Evolutionary conservation across 2,113 vertebrate species (phyloP).

Genomic region (Genyomyrus donnyi): DNA sequence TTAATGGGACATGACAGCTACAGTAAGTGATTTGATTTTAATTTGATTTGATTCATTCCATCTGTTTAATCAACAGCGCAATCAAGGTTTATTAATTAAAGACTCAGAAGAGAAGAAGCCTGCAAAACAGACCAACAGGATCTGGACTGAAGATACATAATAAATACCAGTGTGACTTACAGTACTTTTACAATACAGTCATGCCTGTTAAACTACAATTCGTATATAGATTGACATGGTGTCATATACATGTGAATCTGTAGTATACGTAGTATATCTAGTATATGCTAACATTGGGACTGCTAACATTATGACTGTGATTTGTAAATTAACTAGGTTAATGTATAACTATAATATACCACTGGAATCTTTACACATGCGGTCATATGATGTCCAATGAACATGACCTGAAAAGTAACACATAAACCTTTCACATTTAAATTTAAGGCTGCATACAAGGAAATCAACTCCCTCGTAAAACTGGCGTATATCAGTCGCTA

Average conservation of each 20-base stretch:
- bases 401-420: not conserved
- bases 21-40: conserved; percentile 9
- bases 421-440: not conserved
- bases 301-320: not conserved
- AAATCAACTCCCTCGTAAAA: not conserved
- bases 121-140: not conserved
- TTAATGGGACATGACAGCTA: not conserved
- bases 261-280: not conserved
- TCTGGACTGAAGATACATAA: not conserved
- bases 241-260: not conserved
- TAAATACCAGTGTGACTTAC: not conserved
- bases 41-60: not conserved
- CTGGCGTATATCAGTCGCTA: not conserved
- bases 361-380: not conserved
- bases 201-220: not conserved
- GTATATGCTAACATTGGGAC: not conserved
- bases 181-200: not conserved
- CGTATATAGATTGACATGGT: not conserved
- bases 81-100: not conserved
- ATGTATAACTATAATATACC: not conserved
- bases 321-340: not conserved
- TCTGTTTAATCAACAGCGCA: conserved; percentile 12
- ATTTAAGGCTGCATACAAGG: not conserved
- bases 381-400: not conserved
- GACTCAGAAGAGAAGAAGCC: not conserved